Conservation (phyloP, 2,113 vertebrate genomes). For the Sylvilagus bachmani region DNA sequence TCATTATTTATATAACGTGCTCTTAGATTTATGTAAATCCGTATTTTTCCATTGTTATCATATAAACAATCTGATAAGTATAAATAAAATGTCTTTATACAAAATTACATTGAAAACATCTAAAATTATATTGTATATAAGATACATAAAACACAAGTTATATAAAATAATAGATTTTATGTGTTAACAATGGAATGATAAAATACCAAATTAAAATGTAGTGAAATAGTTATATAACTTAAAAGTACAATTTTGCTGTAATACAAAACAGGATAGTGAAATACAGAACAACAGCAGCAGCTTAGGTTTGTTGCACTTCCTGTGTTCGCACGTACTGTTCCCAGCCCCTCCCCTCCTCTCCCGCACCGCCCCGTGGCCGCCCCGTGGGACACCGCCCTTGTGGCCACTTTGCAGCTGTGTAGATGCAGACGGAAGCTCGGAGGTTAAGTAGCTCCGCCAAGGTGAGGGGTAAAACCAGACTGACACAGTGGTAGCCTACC, state of each 20-base stretch:
- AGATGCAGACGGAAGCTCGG: no score
- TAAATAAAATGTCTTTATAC: background rate
- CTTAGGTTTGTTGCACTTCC: background rate
- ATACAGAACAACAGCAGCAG: background rate
- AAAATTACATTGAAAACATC: background rate
- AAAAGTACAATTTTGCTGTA: no score
- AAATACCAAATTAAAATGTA: no score
- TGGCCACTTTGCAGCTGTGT: no score
- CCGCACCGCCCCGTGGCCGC: no score
- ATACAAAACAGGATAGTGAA: no score
- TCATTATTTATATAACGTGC: background rate
- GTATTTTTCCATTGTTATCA: background rate
- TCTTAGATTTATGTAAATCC: background rate
- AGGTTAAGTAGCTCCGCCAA: background rate
- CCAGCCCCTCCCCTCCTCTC: background rate
- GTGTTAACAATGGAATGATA: background rate
- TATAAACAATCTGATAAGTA: no score
- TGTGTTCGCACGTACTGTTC: background rate
- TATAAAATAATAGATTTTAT: background rate
- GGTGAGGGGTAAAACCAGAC: background rate
- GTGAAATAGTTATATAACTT: no score
- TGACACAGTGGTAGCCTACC: background rate
- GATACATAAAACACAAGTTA: no score
- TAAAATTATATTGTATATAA: no score
- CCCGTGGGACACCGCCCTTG: no score